Percentiles rank a stretch among this genome's conserved stretches.
phyloP scores from a whole-genome alignment of 1,140 invertebrate genomes.

The Apolygus lucorum region DNA sequence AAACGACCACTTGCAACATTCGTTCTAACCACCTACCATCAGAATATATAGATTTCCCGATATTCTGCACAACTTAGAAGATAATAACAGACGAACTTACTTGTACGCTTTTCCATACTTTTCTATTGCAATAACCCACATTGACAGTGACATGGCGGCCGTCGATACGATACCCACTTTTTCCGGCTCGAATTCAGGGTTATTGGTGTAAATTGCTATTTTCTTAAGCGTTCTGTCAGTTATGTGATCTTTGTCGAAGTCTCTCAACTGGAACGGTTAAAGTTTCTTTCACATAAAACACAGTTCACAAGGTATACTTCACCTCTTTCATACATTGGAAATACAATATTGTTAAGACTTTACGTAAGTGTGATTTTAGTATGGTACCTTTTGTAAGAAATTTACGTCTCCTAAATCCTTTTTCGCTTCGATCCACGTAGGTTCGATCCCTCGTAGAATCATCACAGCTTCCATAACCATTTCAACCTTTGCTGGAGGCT shows the following conservation, averaged over 20 bases:
- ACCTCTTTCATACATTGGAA: too few species aligned
- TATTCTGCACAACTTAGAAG: too few species aligned
- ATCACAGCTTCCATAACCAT: constrained; percentile 84
- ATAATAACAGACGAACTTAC: too few species aligned
- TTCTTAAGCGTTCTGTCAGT: constrained; percentile 68
- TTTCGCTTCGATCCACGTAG: constrained; percentile 77
- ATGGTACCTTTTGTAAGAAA: constrained; percentile 53
- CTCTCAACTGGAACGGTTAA: constrained; percentile 50
- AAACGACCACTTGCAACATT: too few species aligned
- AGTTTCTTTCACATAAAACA: constrained; percentile 1
- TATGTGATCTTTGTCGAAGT: constrained; percentile 83
- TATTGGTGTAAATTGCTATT: constrained; percentile 64
- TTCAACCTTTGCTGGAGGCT: constrained; percentile 72
- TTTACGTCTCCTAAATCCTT: constrained; percentile 68
- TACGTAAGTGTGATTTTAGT: too few species aligned
- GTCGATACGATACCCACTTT: constrained; percentile 69
- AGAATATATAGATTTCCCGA: too few species aligned
- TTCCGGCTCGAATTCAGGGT: constrained; percentile 76
- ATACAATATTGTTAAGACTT: too few species aligned
- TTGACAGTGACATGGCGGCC: constrained; percentile 74
- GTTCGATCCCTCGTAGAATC: constrained; percentile 66
- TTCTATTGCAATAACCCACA: constrained; percentile 86
- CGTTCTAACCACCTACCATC: too few species aligned
- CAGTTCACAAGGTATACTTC: too few species aligned
- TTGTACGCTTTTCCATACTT: constrained; percentile 78